Evolutionary conservation across 2,797 vertebrate genomes (phyloP).

Genomic region (Parauchenoglanis punctatus): DNA sequence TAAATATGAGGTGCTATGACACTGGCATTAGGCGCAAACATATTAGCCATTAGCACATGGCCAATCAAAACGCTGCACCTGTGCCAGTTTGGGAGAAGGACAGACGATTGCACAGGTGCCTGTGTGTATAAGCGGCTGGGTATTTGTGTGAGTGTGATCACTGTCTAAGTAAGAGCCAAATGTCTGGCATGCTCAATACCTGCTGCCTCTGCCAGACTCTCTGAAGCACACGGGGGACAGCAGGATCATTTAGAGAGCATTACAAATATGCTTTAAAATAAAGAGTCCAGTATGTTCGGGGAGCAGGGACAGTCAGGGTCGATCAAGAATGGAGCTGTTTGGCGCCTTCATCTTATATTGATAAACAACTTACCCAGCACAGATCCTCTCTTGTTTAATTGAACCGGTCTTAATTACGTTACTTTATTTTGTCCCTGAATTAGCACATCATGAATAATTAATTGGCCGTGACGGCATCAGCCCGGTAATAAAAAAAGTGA

Average conservation of each 20-base stretch:
- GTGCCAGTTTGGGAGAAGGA: slow-evolving; percentile 69
- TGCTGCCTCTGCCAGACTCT: slow-evolving; percentile 59
- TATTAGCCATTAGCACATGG: slow-evolving; percentile 58
- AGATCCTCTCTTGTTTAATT: slow-evolving; percentile 61
- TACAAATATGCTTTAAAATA: slow-evolving; percentile 66
- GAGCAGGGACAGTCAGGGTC: slow-evolving; percentile 45
- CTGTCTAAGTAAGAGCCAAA: slow-evolving; percentile 67
- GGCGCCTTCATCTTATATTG: slow-evolving; percentile 61
- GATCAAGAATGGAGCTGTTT: slow-evolving; percentile 56
- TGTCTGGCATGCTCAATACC: slow-evolving; percentile 60
- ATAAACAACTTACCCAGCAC: slow-evolving; percentile 61
- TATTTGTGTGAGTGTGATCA: slow-evolving; percentile 60
- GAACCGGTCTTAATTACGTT: slow-evolving; percentile 70
- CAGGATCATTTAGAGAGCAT: slow-evolving; percentile 66
- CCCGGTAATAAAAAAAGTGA: slow-evolving; percentile 80
- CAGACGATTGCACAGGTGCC: slow-evolving; percentile 79
- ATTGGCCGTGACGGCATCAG: slow-evolving; percentile 79
- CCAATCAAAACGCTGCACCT: slow-evolving; percentile 70
- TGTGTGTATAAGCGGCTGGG: slow-evolving; percentile 50
- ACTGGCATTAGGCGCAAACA: slow-evolving; percentile 52
- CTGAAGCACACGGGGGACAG: slow-evolving; percentile 57
- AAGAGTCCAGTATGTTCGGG: slow-evolving; percentile 48
- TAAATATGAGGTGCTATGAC: slow-evolving; percentile 54
- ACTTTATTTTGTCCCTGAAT: slow-evolving; percentile 80
- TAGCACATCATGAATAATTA: slow-evolving; percentile 78